These are phyloP conservation scores for Syngnathus scovelli DNA, from an alignment of 2,113 vertebrate species.

Conservation along the genomic window DNA sequence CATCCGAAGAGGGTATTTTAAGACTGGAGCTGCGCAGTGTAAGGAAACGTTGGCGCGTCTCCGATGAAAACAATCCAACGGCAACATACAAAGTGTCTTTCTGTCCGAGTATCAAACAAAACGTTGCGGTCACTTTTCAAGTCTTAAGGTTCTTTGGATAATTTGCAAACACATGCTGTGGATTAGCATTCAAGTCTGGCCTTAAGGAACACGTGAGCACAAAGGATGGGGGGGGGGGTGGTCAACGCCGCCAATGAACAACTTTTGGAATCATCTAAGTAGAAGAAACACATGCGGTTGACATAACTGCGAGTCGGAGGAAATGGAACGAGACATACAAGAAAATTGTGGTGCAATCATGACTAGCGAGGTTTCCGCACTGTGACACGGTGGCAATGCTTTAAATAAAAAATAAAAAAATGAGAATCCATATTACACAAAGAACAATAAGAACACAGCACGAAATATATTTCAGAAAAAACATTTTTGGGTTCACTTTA, in stretches of 20 bases:
- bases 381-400: no score
- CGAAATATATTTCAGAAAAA: no score
- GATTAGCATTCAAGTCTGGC: slow-evolving; percentile 27
- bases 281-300: slow-evolving; percentile 13
- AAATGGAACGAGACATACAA: not conserved
- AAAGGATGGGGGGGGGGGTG: slow-evolving; percentile 2
- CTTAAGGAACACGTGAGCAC: slow-evolving; percentile 43
- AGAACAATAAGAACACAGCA: no score
- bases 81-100: not conserved
- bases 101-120: not conserved
- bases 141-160: not conserved
- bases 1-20: slow-evolving; percentile 56
- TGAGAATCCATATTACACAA: no score
- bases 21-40: slow-evolving; percentile 33
- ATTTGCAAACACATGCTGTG: slow-evolving; percentile 28
- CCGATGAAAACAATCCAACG: slow-evolving; percentile 20
- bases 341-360: not conserved
- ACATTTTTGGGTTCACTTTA: no score
- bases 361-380: not conserved
- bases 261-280: slow-evolving; percentile 2
- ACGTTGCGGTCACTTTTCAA: slow-evolving; percentile 1
- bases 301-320: not conserved
- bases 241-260: not conserved
- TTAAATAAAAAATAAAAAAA: no score
- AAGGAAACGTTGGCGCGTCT: slow-evolving; percentile 24